Evolutionary conservation across 2,113 vertebrate species (phyloP), one percentile per base, ranked within the genome.

Genomic region (Tupaia tana): DNA sequence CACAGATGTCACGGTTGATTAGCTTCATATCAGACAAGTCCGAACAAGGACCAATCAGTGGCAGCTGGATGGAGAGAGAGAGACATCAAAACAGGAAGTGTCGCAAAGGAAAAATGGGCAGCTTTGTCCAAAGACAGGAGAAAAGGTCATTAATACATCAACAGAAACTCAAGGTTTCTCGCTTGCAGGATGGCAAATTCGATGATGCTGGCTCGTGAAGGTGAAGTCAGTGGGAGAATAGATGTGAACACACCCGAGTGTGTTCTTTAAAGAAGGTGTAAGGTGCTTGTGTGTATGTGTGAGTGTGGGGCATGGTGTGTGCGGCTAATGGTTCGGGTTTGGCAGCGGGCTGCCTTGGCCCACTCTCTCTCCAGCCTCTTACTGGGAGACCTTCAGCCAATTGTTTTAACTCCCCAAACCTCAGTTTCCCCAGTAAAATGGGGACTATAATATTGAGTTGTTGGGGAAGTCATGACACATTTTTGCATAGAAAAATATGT

Each of bases 21-120:
- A 16, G 29, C 70, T 96, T 95, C 83, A 70, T 93, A 9, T 58
- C 20, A 29, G 29, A 89, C 27, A 24, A 84, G 67, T 67, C 90
- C 91, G 24, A 31, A 34, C 61, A 18, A 54, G 12, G 13, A 70
- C 71, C 59, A 16, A 8, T 54, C 34, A 31, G 31, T 9, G 69
- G 77, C 56, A 20, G 1, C 0, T 20, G 31, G 61, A 59, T 54
- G 5, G n/a, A 90, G 70, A 15, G 54, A 15, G 54, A 27, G 3
- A 71, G 34, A 14, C 9, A 2, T 20, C n/a, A 29, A 86, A 71
- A 31, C 43, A 83, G 67, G 27, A 88, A 82, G 31, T 67, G 19
- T 34, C 71, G 73, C 87, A 71, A 24, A 54, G 15, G 34, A 56
- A 25, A 63, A 79, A 4, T 4, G 31, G 31, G 6, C 9, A 10